Evolutionary conservation across 2,888 invertebrate species (phyloP).

Genomic region (Lissocephala sabroskyi): DNA sequence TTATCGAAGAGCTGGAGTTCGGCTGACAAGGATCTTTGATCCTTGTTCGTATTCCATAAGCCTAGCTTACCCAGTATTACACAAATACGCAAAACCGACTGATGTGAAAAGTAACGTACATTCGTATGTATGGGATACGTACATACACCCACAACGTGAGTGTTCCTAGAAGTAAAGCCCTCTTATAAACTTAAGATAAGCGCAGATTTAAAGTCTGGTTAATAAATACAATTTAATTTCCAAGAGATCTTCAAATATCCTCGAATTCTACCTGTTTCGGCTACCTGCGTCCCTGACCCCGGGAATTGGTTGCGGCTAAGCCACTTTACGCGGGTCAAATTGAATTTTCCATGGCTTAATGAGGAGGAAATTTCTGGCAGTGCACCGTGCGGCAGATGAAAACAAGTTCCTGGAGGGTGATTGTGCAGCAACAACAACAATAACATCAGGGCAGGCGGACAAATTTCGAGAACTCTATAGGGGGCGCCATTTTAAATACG

Average conservation of each 20-base stretch:
- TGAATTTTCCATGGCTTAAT: neutral
- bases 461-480: too few relatives aligned
- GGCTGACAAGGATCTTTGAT: slow-evolving; percentile 27
- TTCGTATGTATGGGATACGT: too few relatives aligned
- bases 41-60: slow-evolving; percentile 35
- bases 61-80: slow-evolving; percentile 59
- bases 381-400: slow-evolving; percentile 39
- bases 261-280: too few relatives aligned
- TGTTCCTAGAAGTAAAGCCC: too few relatives aligned
- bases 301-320: neutral
- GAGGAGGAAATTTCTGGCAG: slow-evolving; percentile 41
- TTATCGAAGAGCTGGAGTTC: slow-evolving; percentile 56
- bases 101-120: too few relatives aligned
- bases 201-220: too few relatives aligned
- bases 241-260: too few relatives aligned
- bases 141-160: too few relatives aligned
- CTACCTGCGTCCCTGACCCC: neutral
- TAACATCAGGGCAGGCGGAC: neutral
- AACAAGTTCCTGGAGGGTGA: slow-evolving; percentile 38
- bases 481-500: too few relatives aligned
- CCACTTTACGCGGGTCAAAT: neutral
- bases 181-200: too few relatives aligned
- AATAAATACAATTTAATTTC: too few relatives aligned
- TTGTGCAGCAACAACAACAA: neutral
- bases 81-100: too few relatives aligned